phyloP scores from a whole-genome alignment of 2,888 invertebrate genomes.

The Minunthozetes semirufus region DNA sequence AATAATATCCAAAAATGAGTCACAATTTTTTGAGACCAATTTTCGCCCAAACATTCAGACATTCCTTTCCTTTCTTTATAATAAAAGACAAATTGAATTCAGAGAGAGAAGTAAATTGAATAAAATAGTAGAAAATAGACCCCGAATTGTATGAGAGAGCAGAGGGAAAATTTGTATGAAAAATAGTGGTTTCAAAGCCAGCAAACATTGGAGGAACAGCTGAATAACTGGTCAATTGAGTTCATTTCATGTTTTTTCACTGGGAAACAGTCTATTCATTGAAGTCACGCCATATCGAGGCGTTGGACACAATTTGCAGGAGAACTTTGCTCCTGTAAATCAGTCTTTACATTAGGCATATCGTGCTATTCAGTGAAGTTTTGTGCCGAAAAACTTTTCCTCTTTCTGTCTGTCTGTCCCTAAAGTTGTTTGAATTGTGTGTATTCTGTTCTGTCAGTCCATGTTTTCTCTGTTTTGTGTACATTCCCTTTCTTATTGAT shows the following conservation, averaged over 20 bases:
- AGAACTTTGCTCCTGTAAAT: constrained; percentile 11
- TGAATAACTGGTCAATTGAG: constrained; percentile 19
- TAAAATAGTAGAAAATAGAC: no score
- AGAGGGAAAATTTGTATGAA: not conserved
- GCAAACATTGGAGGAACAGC: not conserved
- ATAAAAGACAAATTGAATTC: no score
- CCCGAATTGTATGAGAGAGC: not conserved
- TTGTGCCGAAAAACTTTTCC: not conserved
- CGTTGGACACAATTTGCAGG: not conserved
- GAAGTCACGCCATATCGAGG: constrained; percentile 22
- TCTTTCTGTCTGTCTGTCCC: not conserved
- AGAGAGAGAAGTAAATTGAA: no score
- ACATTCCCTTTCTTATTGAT: not conserved
- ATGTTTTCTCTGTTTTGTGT: not conserved
- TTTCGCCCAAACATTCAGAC: no score
- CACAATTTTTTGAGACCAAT: no score
- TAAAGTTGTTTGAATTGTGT: not conserved
- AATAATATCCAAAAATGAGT: no score
- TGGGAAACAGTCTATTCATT: not conserved
- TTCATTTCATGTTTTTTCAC: constrained; percentile 7
- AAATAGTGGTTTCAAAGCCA: not conserved
- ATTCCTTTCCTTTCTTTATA: no score
- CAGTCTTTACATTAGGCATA: constrained; percentile 13
- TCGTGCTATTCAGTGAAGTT: not conserved
- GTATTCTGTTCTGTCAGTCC: not conserved